Conservation (phyloP, 2,888 invertebrate genomes). For the Apodemia hepburni region DNA sequence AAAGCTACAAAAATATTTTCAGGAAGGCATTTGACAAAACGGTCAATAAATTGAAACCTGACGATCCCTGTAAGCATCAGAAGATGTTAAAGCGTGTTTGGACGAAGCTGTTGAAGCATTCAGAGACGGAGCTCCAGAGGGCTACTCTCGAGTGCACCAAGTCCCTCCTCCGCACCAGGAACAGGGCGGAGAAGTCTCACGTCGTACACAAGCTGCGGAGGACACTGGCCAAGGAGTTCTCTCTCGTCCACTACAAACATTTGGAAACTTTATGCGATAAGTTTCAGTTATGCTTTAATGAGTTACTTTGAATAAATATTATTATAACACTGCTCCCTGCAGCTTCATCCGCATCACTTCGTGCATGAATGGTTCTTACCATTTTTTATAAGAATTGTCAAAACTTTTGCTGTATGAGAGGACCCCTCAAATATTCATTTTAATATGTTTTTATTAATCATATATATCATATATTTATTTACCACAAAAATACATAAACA, state of each 20-base stretch:
- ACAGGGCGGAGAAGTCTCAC: neutral
- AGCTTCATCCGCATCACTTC: no score
- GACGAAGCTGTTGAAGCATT: neutral
- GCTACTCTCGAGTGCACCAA: neutral
- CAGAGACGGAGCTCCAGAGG: neutral
- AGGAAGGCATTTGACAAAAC: neutral
- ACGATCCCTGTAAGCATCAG: slow-evolving; percentile 4
- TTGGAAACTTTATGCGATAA: slow-evolving; percentile 9
- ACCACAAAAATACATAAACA: no score
- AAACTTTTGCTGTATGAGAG: no score
- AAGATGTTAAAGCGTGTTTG: neutral
- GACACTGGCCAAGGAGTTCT: neutral
- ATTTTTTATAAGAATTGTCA: no score
- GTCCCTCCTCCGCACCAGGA: neutral
- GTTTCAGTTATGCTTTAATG: slow-evolving; percentile 6
- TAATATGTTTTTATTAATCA: no score
- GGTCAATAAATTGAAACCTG: neutral
- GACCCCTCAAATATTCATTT: no score
- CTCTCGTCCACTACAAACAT: neutral
- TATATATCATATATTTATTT: no score
- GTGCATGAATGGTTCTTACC: no score
- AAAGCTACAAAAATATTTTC: neutral
- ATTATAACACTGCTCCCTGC: neutral
- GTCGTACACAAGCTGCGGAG: neutral
- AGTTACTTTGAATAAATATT: neutral